A percentile compares a stretch with the other conserved stretches of the same genome.
phyloP scores from a whole-genome alignment of 2,888 invertebrate genomes.

The Laothoe populi region DNA sequence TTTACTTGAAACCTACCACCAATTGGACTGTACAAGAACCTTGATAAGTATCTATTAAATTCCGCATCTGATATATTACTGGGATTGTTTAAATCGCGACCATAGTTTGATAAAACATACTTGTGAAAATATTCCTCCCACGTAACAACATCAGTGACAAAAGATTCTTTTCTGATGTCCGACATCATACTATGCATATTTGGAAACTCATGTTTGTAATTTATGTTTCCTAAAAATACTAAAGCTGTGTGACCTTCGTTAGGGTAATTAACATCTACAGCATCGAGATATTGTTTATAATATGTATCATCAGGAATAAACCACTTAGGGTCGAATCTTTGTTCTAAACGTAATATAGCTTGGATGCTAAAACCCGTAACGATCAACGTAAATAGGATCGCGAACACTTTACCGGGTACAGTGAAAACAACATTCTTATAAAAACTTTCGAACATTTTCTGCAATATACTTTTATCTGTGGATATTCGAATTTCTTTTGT shows the following conservation, averaged over 20 bases:
- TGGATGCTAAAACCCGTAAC: slow-evolving; percentile 86
- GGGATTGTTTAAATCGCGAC: slow-evolving; percentile 78
- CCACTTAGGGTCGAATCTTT: slow-evolving; percentile 92
- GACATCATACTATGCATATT: slow-evolving; percentile 84
- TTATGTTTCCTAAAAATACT: slow-evolving; percentile 87
- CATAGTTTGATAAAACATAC: slow-evolving; percentile 85
- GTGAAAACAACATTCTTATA: slow-evolving; percentile 88
- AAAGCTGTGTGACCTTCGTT: slow-evolving; percentile 86
- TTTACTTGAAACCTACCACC: slow-evolving; percentile 89
- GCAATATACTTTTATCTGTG: slow-evolving; percentile 84
- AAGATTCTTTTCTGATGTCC: slow-evolving; percentile 77
- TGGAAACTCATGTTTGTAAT: slow-evolving; percentile 86
- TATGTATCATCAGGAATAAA: slow-evolving; percentile 90
- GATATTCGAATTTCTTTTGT: slow-evolving; percentile 79
- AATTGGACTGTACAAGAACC: slow-evolving; percentile 88
- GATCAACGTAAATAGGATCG: slow-evolving; percentile 85
- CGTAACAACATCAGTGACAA: slow-evolving; percentile 82
- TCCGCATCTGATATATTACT: slow-evolving; percentile 76
- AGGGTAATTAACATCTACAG: slow-evolving; percentile 87
- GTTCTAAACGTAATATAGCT: slow-evolving; percentile 87
- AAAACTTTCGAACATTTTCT: slow-evolving; percentile 83
- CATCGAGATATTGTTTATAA: slow-evolving; percentile 84
- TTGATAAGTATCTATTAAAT: slow-evolving; percentile 87
- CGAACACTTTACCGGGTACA: slow-evolving; percentile 86
- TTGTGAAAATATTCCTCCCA: slow-evolving; percentile 88